These are phyloP conservation scores for Empidonax traillii DNA, from an alignment of 2,113 vertebrate species.

Conservation along the genomic window DNA sequence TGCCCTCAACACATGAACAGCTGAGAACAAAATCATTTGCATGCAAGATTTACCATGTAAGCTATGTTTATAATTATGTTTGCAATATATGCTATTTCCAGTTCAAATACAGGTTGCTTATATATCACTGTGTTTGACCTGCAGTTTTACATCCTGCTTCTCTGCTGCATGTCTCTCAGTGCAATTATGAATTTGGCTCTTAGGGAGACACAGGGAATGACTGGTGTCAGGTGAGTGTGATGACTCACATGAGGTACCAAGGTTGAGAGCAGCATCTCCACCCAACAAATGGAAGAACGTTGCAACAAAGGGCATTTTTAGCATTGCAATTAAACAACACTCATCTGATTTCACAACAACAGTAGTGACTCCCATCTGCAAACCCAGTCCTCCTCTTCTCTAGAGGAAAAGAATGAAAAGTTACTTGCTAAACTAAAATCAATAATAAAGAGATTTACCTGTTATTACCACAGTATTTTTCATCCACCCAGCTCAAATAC, in stretches of 20 bases:
- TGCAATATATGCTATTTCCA: background rate
- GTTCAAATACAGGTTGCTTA: background rate
- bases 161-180: background rate
- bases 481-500: background rate
- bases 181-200: background rate
- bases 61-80: background rate
- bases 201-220: background rate
- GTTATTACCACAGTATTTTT: background rate
- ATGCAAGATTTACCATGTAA: background rate
- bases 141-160: background rate
- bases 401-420: background rate
- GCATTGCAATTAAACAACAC: background rate
- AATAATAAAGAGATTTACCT: background rate
- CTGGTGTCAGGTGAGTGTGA: background rate
- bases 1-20: background rate
- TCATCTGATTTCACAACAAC: background rate
- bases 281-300: background rate
- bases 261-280: background rate
- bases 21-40: background rate
- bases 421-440: background rate
- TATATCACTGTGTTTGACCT: background rate
- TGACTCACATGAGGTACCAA: background rate
- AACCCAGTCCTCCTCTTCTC: background rate
- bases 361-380: background rate
- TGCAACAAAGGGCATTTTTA: background rate